Conservation (phyloP, 2,797 vertebrate species). For the Vultur gryphus region DNA sequence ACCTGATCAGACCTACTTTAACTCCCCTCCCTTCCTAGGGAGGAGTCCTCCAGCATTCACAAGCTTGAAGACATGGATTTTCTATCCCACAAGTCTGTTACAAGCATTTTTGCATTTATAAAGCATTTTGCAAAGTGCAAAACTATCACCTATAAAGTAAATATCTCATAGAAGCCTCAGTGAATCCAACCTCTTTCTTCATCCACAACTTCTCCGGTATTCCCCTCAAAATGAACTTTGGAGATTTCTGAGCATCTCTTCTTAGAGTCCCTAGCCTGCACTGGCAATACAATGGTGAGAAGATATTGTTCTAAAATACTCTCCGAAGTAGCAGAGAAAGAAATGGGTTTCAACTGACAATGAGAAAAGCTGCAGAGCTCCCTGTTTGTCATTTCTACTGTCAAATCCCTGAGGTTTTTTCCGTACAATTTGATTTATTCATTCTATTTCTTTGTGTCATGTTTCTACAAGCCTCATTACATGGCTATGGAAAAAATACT, state of each 20-base stretch:
- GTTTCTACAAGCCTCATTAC: conserved; percentile 51
- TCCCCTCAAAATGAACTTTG: background rate
- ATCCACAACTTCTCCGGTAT: background rate
- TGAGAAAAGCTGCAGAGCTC: background rate
- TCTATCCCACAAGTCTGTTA: background rate
- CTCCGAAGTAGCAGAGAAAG: background rate
- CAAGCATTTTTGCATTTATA: background rate
- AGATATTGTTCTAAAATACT: background rate
- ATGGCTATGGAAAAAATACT: background rate
- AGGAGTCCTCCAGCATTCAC: background rate
- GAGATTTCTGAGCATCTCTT: background rate
- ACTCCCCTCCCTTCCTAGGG: background rate
- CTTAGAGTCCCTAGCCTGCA: background rate
- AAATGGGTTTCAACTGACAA: background rate
- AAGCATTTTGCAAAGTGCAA: background rate
- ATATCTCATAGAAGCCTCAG: background rate
- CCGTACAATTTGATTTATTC: conserved; percentile 10
- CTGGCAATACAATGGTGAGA: background rate
- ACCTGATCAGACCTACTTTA: background rate
- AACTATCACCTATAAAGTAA: background rate
- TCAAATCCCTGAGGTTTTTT: background rate
- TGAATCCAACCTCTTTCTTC: background rate
- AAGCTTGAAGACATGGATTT: background rate
- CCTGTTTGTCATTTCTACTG: background rate
- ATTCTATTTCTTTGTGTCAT: background rate